Percentiles rank a stretch among this genome's conserved stretches.
These are phyloP conservation scores for silkworm (Bombyx mori) DNA, from an alignment of 1,140 invertebrate genomes.

Conservation along the genomic window DNA sequence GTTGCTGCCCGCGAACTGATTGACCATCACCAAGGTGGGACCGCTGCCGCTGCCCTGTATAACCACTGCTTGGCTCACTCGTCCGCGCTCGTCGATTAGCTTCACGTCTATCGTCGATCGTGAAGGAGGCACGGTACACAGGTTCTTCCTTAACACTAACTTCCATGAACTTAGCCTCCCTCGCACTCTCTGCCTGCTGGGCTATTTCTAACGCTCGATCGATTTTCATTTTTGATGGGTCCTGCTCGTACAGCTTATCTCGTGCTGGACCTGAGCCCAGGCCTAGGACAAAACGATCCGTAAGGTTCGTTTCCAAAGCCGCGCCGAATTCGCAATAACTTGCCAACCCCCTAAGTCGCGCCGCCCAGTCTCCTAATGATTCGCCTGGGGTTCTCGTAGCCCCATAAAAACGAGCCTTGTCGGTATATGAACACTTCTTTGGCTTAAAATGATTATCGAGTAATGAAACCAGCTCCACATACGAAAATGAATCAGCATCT, in stretches of 20 bases:
- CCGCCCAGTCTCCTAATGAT: constrained; percentile 17
- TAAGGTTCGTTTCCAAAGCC: constrained; percentile 9
- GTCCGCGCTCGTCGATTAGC: neutral
- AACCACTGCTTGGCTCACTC: too few relatives aligned
- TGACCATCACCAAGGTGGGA: too few relatives aligned
- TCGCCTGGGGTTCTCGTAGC: constrained; percentile 14
- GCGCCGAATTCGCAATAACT: constrained; percentile 15
- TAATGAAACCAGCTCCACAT: constrained; percentile 10
- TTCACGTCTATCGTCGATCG: neutral
- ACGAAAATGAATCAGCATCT: constrained; percentile 8
- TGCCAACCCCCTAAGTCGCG: constrained; percentile 17
- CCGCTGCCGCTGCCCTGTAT: neutral
- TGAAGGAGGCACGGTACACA: constrained; percentile 1
- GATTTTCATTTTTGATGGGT: constrained; percentile 2
- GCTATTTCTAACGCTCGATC: constrained; percentile 7
- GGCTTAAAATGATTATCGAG: constrained; percentile 20
- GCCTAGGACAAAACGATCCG: constrained; percentile 14
- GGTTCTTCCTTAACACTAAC: constrained; percentile 10
- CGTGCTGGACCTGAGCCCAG: constrained; percentile 10
- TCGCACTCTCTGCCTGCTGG: constrained; percentile 7
- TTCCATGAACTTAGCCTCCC: constrained; percentile 2
- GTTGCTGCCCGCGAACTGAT: too few relatives aligned
- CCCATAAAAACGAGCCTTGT: constrained; percentile 13
- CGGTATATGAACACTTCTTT: constrained; percentile 14
- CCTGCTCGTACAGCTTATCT: constrained; percentile 8